Evolutionary conservation across 1,140 invertebrate genomes (phyloP).

Genomic region (Zaprionus africanus): DNA sequence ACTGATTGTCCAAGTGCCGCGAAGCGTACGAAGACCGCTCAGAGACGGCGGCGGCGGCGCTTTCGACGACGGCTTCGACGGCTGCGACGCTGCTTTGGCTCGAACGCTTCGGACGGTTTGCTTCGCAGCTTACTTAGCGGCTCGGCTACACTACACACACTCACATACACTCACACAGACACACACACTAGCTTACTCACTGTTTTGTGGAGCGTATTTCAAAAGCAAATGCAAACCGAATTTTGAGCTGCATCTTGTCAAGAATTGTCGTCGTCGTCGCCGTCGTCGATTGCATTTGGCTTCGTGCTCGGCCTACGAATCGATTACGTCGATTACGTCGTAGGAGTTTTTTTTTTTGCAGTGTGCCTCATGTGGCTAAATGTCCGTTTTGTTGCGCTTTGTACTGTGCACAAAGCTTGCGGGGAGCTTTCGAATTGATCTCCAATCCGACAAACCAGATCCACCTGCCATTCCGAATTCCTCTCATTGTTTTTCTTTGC

Average conservation of each 20-base stretch:
- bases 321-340: conserved; percentile 10
- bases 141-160: conserved; percentile 1
- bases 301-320: background rate
- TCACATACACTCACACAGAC: background rate
- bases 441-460: background rate
- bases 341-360: background rate
- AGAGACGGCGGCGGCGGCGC: conserved; percentile 36
- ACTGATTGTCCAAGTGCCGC: conserved; percentile 79
- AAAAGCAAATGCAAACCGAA: conserved; percentile 76
- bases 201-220: conserved; percentile 57
- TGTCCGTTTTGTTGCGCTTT: background rate
- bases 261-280: background rate
- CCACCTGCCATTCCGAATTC: background rate
- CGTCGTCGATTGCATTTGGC: conserved; percentile 6
- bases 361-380: background rate
- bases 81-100: conserved; percentile 7
- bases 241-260: conserved; percentile 38
- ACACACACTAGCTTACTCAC: conserved; percentile 2
- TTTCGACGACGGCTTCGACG: conserved; percentile 23
- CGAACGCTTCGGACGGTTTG: conserved; percentile 13
- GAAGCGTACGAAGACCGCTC: conserved; percentile 76
- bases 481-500: background rate
- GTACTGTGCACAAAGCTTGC: background rate
- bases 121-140: conserved; percentile 11
- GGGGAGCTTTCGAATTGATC: background rate